Evolutionary conservation across 2,797 vertebrate species (phyloP).

Genomic region (Carcharodon carcharias): DNA sequence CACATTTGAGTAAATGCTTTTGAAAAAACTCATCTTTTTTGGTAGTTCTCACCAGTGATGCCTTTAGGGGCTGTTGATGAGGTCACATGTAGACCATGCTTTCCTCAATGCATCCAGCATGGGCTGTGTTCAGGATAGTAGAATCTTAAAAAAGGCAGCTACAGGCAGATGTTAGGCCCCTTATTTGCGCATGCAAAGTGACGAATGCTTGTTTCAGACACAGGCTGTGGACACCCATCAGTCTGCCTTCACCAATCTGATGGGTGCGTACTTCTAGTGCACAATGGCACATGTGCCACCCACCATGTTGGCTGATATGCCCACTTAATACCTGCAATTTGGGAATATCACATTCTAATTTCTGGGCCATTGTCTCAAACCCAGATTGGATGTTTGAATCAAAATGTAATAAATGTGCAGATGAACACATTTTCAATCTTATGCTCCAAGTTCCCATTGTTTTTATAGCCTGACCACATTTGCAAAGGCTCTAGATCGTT

Average conservation of each 20-base stretch:
- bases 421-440: slow-evolving; percentile 53
- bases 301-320: background rate
- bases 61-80: background rate
- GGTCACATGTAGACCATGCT: background rate
- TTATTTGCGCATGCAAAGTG: background rate
- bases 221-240: background rate
- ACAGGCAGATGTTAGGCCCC: background rate
- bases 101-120: background rate
- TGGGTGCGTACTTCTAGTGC: background rate
- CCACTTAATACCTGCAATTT: background rate
- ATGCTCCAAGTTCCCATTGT: slow-evolving; percentile 60
- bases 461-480: slow-evolving; percentile 47
- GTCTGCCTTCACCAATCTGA: background rate
- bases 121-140: background rate
- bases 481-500: slow-evolving; percentile 59
- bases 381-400: slow-evolving; percentile 47
- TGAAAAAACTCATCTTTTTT: background rate
- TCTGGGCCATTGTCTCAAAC: slow-evolving; percentile 45
- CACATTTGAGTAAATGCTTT: background rate
- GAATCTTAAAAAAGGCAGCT: background rate
- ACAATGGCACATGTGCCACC: background rate
- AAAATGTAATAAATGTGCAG: slow-evolving; percentile 56
- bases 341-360: background rate
- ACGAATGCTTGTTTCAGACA: too few relatives aligned
- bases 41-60: background rate